Evolutionary conservation across 2,888 invertebrate genomes (phyloP).

Genomic region (Drosophila atripex): DNA sequence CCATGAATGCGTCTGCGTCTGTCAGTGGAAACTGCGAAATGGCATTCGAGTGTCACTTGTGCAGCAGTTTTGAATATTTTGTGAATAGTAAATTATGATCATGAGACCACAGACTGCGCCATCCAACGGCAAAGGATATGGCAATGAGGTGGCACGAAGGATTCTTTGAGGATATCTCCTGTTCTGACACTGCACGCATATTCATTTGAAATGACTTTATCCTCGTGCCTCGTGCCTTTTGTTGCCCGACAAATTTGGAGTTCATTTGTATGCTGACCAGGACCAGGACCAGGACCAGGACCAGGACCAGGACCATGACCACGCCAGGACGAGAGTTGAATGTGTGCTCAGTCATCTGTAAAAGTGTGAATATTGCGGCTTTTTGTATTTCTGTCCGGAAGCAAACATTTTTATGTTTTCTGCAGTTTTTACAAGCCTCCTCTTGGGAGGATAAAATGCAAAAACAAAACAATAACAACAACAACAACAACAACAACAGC

Average conservation of each 20-base stretch:
- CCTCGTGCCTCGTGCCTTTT: not conserved
- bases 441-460: not conserved
- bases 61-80: constrained; percentile 75
- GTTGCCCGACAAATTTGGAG: not conserved
- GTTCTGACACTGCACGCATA: constrained; percentile 26
- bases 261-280: constrained; percentile 34
- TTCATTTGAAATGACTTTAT: constrained; percentile 48
- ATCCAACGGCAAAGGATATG: too few relatives aligned
- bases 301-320: not conserved
- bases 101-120: constrained; percentile 49
- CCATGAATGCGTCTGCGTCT: constrained; percentile 33
- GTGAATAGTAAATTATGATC: constrained; percentile 75
- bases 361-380: constrained; percentile 57
- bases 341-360: constrained; percentile 31
- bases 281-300: not conserved
- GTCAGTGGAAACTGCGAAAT: constrained; percentile 60
- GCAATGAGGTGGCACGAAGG: not conserved
- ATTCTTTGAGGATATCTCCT: not conserved
- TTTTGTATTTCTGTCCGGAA: constrained; percentile 38
- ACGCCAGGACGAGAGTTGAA: not conserved
- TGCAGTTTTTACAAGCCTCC: constrained; percentile 22
- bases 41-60: constrained; percentile 76
- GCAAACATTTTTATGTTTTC: constrained; percentile 34
- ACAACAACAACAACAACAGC: too few relatives aligned
- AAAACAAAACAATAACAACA: too few relatives aligned